These are phyloP conservation scores for Temnothorax ravouxi DNA, from an alignment of 2,888 invertebrate genomes.

Conservation along the genomic window DNA sequence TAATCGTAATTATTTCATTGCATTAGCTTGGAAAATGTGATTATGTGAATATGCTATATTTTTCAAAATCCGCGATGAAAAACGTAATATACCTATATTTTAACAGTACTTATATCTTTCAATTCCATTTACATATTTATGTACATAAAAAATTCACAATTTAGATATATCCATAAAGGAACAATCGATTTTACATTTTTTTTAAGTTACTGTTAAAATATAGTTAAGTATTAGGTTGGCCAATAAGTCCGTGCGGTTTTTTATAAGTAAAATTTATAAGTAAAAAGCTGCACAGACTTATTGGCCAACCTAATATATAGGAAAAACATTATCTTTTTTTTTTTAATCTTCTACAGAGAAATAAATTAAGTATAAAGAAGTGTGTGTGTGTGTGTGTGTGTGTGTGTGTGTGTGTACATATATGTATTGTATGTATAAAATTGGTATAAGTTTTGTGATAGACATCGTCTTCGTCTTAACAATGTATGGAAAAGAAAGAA, in stretches of 20 bases:
- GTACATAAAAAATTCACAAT: neutral
- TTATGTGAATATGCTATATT: neutral
- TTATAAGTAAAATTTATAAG: too few species aligned
- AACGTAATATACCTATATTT: neutral
- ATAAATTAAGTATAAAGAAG: neutral
- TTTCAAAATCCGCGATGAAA: neutral
- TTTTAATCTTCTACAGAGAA: neutral
- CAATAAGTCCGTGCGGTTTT: too few species aligned
- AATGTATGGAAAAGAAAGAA: neutral
- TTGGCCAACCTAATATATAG: too few species aligned
- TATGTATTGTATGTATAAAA: neutral
- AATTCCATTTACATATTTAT: neutral
- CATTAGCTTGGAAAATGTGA: neutral
- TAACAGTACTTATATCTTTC: neutral
- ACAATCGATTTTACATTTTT: neutral
- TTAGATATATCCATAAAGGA: neutral
- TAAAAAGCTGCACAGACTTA: too few species aligned
- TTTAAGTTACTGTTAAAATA: neutral
- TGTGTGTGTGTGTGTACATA: neutral
- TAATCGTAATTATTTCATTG: constrained; percentile 19
- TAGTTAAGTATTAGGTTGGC: too few species aligned
- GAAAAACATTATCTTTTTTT: too few species aligned
- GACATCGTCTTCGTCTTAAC: neutral
- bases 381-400: neutral
- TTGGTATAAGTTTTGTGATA: neutral